Base-by-base conservation (phyloP, 2,797 vertebrate species). In the Hirundo rustica region DNA sequence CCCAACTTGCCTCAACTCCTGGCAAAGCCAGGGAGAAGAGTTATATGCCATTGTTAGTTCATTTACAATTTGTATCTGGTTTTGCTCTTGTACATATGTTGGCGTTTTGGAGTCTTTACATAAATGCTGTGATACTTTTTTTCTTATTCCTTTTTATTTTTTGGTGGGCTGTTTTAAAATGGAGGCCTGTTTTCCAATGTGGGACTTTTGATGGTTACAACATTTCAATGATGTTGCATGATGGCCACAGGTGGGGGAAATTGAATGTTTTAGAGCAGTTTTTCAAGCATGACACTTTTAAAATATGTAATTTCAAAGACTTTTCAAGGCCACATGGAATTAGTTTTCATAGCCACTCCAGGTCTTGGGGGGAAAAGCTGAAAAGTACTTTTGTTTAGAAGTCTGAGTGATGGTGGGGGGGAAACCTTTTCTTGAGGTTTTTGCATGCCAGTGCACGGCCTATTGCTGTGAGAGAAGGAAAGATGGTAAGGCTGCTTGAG, bases 381-480 rank as follows among this genome's bases (percentile, higher is more conserved):
- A 97, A 97, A 97, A 97, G 95, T 97, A 97, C 95, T 97, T 97
- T 98, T 96, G 97, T 98, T 96, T 98, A 98, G 98, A 97, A 98
- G 97, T 98, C 97, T 97, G 97, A 98, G 97, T 98, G 97, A 97
- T 97, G 97, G 93, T 97, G 95, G 95, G 97, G 98, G 97, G 96
- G 85, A 93, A 93, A 97, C 95, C 96, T 97, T 97, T 97, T 94
- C 83, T 97, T 93, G 95, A 97, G 97, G 96, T 98, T 98, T 96
- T 98, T 98, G 98, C 98, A 98, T 98, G 98, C 96, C 97, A 97
- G 98, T 97, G 97, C 96, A 95, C 83, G 92, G 95, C 97, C 97
- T 88, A 64, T 96, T 93, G 97, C 97, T 96, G 97, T 97, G 96
- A 97, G 85, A 76, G 96, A 96, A 93, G 92, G 97, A 96, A 96